These are phyloP conservation scores for Arizona elegans DNA, from an alignment of 2,113 vertebrate species.

Conservation along the genomic window DNA sequence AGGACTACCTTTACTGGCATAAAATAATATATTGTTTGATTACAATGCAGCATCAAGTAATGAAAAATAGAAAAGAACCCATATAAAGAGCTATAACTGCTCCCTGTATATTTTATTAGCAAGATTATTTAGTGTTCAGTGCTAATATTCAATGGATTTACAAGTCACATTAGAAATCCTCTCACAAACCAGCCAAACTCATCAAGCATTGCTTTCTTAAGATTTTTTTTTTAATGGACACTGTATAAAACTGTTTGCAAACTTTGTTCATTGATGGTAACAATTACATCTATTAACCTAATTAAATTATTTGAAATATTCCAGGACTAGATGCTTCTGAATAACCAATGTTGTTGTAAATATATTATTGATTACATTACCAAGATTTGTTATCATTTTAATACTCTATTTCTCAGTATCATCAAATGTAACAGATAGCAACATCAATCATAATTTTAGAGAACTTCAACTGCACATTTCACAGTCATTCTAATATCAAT, in stretches of 20 bases:
- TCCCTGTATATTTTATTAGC: not conserved
- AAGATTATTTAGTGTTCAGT: not conserved
- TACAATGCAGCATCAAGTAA: not conserved
- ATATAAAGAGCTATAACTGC: not conserved
- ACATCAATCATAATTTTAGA: not conserved
- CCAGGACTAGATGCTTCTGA: not conserved
- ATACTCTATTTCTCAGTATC: conserved; percentile 12
- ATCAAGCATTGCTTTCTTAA: not conserved
- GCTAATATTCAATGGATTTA: not conserved
- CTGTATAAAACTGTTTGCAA: not conserved
- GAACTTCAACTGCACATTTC: not conserved
- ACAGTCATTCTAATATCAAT: not conserved
- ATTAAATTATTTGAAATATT: conserved; percentile 23
- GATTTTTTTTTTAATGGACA: rapidly evolving
- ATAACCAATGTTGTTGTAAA: conserved; percentile 38
- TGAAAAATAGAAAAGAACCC: not conserved
- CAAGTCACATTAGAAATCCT: not conserved
- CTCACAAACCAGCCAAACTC: not conserved
- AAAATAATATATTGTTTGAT: no score
- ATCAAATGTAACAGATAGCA: conserved; percentile 10
- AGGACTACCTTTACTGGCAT: not conserved
- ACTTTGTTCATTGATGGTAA: conserved; percentile 3
- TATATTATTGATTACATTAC: conserved; percentile 7
- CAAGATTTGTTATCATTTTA: conserved; percentile 14
- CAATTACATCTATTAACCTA: conserved; percentile 15